Percentiles rank a stretch among this genome's conserved stretches.
phyloP scores from a whole-genome alignment of 1,140 invertebrate species.

The Plutomurus gul region DNA sequence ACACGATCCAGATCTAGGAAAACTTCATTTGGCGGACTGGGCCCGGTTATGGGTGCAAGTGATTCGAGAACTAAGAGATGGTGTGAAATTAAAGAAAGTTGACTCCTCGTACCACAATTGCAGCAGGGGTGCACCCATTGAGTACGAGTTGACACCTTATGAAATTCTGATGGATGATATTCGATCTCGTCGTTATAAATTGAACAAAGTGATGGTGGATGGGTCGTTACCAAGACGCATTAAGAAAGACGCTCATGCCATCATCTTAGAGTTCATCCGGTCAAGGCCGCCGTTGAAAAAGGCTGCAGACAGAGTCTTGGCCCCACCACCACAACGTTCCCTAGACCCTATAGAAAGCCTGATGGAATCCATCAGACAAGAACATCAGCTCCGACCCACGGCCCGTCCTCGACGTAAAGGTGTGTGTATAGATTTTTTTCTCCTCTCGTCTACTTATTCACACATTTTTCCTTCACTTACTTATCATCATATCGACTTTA shows the following conservation, averaged over 20 bases:
- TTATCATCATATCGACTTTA: too few relatives aligned
- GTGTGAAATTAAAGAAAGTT: conserved; percentile 92
- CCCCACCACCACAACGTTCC: conserved; percentile 68
- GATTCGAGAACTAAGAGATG: conserved; percentile 78
- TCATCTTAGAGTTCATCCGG: conserved; percentile 95
- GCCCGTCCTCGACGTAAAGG: conserved; percentile 49
- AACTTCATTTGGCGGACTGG: conserved; percentile 83
- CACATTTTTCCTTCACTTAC: too few relatives aligned
- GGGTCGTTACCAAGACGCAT: conserved; percentile 74
- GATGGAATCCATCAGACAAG: conserved; percentile 84
- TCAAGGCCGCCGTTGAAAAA: conserved; percentile 91
- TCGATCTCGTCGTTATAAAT: conserved; percentile 79
- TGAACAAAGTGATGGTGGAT: conserved; percentile 76
- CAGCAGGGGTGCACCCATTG: conserved; percentile 65
- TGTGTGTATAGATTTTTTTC: background rate
- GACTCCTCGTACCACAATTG: conserved; percentile 50
- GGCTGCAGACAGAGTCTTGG: conserved; percentile 84
- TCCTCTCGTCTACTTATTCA: background rate
- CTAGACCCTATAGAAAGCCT: conserved; percentile 81
- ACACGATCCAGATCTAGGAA: conserved; percentile 68
- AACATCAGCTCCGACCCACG: conserved; percentile 69
- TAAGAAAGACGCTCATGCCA: conserved; percentile 90
- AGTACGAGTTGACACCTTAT: conserved; percentile 95
- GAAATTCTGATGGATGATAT: conserved; percentile 98
- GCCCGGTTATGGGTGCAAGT: conserved; percentile 96